These are phyloP conservation scores for Drosophila nr. perissopoda DNA, from an alignment of 2,888 invertebrate species.

Conservation along the genomic window DNA sequence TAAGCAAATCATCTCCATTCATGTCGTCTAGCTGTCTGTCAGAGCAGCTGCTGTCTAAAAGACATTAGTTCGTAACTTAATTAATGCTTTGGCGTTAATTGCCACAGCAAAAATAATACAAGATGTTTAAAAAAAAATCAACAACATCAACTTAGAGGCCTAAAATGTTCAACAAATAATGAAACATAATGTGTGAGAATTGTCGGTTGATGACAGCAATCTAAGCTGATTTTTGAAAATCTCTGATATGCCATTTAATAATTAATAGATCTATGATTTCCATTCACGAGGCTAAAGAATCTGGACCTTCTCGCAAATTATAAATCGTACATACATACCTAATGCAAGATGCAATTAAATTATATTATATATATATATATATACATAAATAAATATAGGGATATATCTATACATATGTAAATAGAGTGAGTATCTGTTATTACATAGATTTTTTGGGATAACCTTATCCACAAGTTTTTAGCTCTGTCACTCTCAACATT, in stretches of 20 bases:
- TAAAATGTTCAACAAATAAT: constrained; percentile 29
- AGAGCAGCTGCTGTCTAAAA: constrained; percentile 67
- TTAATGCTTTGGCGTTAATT: constrained; percentile 79
- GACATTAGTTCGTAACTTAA: constrained; percentile 78
- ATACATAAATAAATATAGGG: background rate
- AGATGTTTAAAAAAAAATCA: constrained; percentile 23
- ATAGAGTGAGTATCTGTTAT: background rate
- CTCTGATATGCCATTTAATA: background rate
- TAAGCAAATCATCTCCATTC: constrained; percentile 63
- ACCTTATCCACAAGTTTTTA: background rate
- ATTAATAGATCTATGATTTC: background rate
- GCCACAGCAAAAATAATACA: constrained; percentile 46
- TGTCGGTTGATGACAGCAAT: constrained; percentile 16
- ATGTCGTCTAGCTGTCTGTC: constrained; percentile 77
- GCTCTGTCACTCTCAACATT: background rate
- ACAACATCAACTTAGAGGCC: constrained; percentile 10
- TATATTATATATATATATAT: background rate
- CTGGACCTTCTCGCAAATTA: background rate
- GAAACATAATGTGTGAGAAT: constrained; percentile 13
- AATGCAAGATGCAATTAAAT: background rate
- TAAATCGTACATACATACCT: background rate
- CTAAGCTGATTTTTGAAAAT: constrained; percentile 1
- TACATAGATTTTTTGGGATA: background rate
- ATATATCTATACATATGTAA: background rate
- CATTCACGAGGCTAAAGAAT: background rate